A percentile compares a stretch with the other conserved stretches of the same genome.
These are phyloP conservation scores for Drosophila austrosaltans DNA, from an alignment of 2,888 invertebrate genomes.

Conservation along the genomic window DNA sequence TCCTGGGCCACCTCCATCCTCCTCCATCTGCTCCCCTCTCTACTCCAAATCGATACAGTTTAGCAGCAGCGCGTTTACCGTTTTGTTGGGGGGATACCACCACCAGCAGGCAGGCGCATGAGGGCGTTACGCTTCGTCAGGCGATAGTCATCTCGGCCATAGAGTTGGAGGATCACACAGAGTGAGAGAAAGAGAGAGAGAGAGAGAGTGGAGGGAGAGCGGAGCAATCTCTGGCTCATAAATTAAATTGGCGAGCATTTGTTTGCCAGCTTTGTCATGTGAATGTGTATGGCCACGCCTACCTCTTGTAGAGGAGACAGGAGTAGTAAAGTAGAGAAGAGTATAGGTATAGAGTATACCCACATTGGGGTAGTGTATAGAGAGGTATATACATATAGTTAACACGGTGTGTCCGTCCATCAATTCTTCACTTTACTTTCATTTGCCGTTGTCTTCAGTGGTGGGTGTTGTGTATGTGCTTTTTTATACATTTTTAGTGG, in stretches of 20 bases:
- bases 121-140: constrained; percentile 63
- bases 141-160: constrained; percentile 57
- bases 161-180: background rate
- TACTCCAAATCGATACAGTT: constrained; percentile 6
- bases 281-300: constrained; percentile 43
- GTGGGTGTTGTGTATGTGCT: constrained; percentile 18
- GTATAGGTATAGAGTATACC: background rate
- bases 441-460: constrained; percentile 48
- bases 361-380: background rate
- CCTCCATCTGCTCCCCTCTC: background rate
- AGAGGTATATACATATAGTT: constrained; percentile 32
- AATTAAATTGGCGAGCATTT: constrained; percentile 67
- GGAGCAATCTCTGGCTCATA: constrained; percentile 58
- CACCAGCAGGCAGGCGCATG: constrained; percentile 24
- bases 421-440: constrained; percentile 82
- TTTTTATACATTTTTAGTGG: constrained; percentile 54
- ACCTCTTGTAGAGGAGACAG: constrained; percentile 12
- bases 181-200: background rate
- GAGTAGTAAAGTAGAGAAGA: background rate
- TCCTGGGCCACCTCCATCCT: constrained; percentile 21
- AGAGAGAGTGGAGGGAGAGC: background rate
- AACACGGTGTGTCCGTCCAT: constrained; percentile 78
- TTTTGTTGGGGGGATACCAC: constrained; percentile 8
- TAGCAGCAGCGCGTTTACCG: constrained; percentile 32
- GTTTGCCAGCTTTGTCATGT: constrained; percentile 68